A percentile compares a stretch with the other conserved stretches of the same genome.
phyloP scores from a whole-genome alignment of 2,888 invertebrate genomes.

The Leptopterna dolabrata region DNA sequence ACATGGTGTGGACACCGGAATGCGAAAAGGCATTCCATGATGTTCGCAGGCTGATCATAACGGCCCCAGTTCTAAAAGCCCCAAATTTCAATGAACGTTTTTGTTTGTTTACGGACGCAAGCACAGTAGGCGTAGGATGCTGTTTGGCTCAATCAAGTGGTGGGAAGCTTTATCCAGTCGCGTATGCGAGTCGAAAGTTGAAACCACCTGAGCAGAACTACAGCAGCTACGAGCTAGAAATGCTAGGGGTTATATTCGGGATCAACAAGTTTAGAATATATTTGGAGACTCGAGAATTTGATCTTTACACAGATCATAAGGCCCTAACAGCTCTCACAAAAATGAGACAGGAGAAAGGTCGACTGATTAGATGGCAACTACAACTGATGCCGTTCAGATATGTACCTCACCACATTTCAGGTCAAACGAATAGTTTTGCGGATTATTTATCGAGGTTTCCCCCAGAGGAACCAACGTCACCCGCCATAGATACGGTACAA shows the following conservation, averaged over 20 bases:
- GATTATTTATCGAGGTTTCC: neutral
- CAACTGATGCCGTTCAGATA: neutral
- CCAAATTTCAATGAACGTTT: no score
- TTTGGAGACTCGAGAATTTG: neutral
- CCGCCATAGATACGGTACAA: no score
- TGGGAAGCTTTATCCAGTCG: no score
- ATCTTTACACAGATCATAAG: slow-evolving; percentile 24
- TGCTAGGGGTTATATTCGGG: neutral
- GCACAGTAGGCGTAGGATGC: neutral
- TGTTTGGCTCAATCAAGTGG: neutral
- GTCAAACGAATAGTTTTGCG: neutral
- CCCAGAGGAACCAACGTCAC: neutral
- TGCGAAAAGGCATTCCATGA: neutral
- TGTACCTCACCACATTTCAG: neutral
- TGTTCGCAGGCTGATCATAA: neutral
- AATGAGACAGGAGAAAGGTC: neutral
- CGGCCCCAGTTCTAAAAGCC: no score
- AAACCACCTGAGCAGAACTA: no score
- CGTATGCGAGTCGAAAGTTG: no score
- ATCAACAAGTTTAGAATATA: neutral
- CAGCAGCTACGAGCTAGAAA: no score
- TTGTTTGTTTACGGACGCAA: slow-evolving; percentile 32
- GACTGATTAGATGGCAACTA: slow-evolving; percentile 1
- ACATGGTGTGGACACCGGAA: neutral
- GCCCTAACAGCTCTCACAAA: neutral